A percentile compares a stretch with the other conserved stretches of the same genome.
Conservation (phyloP, 2,113 vertebrate genomes). For the Austrofundulus limnaeus region DNA sequence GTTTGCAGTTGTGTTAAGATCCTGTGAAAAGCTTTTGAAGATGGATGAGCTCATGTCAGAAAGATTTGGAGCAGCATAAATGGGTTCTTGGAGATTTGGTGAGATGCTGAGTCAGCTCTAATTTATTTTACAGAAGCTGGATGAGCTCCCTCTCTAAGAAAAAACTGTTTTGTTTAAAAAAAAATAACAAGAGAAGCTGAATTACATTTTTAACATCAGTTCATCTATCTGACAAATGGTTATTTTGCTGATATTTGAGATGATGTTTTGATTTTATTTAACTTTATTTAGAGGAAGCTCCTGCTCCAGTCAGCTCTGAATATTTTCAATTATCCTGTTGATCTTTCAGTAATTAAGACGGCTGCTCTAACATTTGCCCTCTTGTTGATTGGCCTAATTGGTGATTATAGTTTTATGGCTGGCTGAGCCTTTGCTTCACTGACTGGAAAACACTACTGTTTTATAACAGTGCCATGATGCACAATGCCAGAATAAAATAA, state of each 20-base stretch:
- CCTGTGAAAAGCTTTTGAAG: conserved; percentile 12
- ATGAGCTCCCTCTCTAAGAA: not conserved
- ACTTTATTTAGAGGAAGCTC: conserved; percentile 17
- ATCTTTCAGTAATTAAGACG: conserved; percentile 39
- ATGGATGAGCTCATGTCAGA: conserved; percentile 21
- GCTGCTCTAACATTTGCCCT: conserved; percentile 25
- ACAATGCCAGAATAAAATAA: not conserved
- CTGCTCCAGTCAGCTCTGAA: conserved; percentile 10
- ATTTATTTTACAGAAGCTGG: not conserved
- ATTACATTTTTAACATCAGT: conserved; percentile 2
- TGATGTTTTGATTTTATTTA: conserved; percentile 20
- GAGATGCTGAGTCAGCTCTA: conserved; percentile 33
- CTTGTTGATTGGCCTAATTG: conserved; percentile 59
- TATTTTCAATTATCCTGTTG: conserved; percentile 63
- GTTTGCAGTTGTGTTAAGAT: conserved; percentile 6
- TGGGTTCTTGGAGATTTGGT: conserved; percentile 25
- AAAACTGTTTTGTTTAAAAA: too few species aligned
- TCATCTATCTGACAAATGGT: conserved; percentile 5
- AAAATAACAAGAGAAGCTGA: not conserved
- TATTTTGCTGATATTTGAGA: not conserved
- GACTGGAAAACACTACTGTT: conserved; percentile 11
- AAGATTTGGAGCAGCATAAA: conserved; percentile 27
- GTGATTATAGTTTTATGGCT: conserved; percentile 67
- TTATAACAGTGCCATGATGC: too few species aligned
- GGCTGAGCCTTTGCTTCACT: conserved; percentile 32